Evolutionary conservation across 2,113 vertebrate species (phyloP).

Genomic region (Coturnix japonica): DNA sequence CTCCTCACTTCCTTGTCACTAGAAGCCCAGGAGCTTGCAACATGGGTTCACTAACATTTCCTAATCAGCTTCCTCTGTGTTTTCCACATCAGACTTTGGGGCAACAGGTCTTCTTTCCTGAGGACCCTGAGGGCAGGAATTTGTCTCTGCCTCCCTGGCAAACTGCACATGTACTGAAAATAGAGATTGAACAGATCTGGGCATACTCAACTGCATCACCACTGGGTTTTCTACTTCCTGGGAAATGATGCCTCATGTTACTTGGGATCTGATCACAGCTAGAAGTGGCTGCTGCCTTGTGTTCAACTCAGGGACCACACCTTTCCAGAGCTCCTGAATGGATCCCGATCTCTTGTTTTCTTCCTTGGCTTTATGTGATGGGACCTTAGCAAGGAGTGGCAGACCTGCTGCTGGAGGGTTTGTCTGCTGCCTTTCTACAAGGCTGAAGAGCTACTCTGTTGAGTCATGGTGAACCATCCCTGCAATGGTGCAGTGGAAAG

Average conservation of each 20-base stretch:
- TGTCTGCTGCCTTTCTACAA: background rate
- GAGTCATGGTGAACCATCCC: background rate
- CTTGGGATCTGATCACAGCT: background rate
- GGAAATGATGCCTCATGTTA: background rate
- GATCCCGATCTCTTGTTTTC: background rate
- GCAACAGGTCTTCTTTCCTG: background rate
- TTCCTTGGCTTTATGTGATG: background rate
- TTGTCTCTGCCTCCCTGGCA: background rate
- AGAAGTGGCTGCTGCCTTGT: background rate
- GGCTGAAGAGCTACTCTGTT: background rate
- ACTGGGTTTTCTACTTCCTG: background rate
- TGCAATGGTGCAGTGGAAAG: background rate
- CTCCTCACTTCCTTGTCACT: background rate
- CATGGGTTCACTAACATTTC: background rate
- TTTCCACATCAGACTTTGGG: background rate
- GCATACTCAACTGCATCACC: background rate
- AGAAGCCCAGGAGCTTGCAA: background rate
- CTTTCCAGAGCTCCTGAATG: background rate
- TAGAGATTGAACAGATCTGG: background rate
- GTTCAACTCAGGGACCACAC: fast-evolving
- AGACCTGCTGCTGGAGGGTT: background rate
- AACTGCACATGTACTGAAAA: background rate
- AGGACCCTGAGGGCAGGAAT: background rate
- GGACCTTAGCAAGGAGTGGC: background rate
- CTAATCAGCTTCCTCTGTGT: background rate